These are phyloP conservation scores for Branchipolynoe longqiensis DNA, from an alignment of 2,888 invertebrate species.

Conservation along the genomic window DNA sequence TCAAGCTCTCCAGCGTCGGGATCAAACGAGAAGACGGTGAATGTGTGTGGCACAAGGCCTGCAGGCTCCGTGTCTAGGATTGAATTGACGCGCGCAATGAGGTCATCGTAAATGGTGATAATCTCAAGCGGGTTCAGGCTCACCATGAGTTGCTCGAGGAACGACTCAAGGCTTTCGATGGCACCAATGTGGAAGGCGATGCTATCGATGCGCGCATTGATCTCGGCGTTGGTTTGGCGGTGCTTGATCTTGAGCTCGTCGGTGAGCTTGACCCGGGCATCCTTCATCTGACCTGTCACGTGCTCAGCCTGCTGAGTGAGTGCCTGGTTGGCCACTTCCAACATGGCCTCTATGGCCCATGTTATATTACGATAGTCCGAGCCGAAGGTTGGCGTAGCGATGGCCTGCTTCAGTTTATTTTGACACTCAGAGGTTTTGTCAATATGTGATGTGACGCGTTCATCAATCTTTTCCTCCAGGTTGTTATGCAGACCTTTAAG, in stretches of 20 bases:
- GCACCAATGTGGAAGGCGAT: slow-evolving; percentile 54
- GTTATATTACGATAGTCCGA: slow-evolving; percentile 19
- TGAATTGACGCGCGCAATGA: slow-evolving; percentile 56
- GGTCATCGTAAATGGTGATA: slow-evolving; percentile 57
- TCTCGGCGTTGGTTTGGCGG: slow-evolving; percentile 35
- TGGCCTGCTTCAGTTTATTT: neutral
- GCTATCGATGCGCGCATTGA: slow-evolving; percentile 49
- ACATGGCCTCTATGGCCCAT: slow-evolving; percentile 55
- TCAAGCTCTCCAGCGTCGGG: slow-evolving; percentile 40
- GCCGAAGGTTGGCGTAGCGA: slow-evolving; percentile 25
- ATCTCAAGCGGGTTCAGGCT: slow-evolving; percentile 50
- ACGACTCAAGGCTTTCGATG: slow-evolving; percentile 52
- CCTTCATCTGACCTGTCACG: slow-evolving; percentile 33
- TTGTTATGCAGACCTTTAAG: slow-evolving; percentile 47
- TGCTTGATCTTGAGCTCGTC: slow-evolving; percentile 58
- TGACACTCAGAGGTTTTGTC: slow-evolving; percentile 24
- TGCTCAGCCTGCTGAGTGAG: neutral
- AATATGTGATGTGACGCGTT: slow-evolving; percentile 32
- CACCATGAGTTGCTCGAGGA: slow-evolving; percentile 46
- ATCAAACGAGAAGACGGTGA: slow-evolving; percentile 47
- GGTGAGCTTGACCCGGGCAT: slow-evolving; percentile 11
- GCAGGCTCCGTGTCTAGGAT: slow-evolving; percentile 49
- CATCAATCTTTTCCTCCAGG: slow-evolving; percentile 55
- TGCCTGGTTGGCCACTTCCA: slow-evolving; percentile 23
- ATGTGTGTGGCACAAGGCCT: slow-evolving; percentile 36